Evolutionary conservation across 64 coral and sea anemone genomes (phyloP).

Genomic region (Platygyra sinensis): DNA sequence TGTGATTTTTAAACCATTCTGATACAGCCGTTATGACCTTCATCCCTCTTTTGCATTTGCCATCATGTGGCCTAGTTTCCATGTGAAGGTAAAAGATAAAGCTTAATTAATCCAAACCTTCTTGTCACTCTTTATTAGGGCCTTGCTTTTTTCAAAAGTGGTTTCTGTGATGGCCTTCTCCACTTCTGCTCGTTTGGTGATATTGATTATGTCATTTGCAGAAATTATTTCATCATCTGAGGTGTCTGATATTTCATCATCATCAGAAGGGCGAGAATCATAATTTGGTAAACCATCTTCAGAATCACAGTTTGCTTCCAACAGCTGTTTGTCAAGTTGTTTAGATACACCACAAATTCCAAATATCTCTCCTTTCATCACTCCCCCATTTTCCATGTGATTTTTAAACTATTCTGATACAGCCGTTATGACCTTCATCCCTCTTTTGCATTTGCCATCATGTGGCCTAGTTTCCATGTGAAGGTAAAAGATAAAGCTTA

Average conservation of each 20-base stretch:
- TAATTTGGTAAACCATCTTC: too few species aligned
- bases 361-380: neutral
- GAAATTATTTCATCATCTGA: conserved; percentile 7
- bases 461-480: neutral
- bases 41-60: neutral
- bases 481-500: neutral
- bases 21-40: neutral
- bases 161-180: neutral
- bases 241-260: too few species aligned
- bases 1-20: neutral
- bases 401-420: neutral
- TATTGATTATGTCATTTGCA: neutral
- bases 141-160: neutral
- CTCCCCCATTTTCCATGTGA: neutral
- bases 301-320: too few species aligned
- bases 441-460: neutral
- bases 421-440: neutral
- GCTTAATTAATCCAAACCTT: conserved; percentile 9
- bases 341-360: neutral
- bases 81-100: too few species aligned
- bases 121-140: neutral
- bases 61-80: neutral
- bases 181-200: neutral
- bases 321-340: neutral
- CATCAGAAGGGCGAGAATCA: too few species aligned